phyloP scores from a whole-genome alignment of 2,113 vertebrate genomes.

The Menura novaehollandiae region DNA sequence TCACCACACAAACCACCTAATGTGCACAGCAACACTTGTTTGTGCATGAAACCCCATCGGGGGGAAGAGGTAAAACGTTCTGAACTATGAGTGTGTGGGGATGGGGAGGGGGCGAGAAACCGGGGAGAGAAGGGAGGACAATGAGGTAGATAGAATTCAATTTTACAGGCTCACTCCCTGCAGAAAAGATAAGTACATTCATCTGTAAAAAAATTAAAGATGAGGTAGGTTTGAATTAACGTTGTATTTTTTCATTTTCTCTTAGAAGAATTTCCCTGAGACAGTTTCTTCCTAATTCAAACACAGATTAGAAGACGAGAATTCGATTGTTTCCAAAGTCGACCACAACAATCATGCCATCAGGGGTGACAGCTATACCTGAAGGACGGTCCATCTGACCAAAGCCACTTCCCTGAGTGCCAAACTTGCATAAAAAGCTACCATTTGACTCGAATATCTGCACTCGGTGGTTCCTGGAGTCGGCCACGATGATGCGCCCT shows the following conservation, averaged over 20 bases:
- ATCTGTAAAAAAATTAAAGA: constrained; percentile 88
- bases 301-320: constrained; percentile 85
- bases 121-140: constrained; percentile 52
- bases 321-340: constrained; percentile 99
- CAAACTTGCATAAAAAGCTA: constrained; percentile 99
- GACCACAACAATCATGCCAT: constrained; percentile 95
- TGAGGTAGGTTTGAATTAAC: constrained; percentile 98
- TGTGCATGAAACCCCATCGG: constrained; percentile 53
- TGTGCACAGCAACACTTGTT: constrained; percentile 66
- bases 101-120: background rate
- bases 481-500: constrained; percentile 95
- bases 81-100: constrained; percentile 33
- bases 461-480: constrained; percentile 96
- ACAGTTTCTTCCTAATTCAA: constrained; percentile 76
- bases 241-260: constrained; percentile 79
- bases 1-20: constrained; percentile 55
- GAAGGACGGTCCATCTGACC: constrained; percentile 99
- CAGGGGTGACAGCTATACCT: constrained; percentile 92
- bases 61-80: constrained; percentile 46
- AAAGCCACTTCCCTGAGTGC: constrained; percentile 92
- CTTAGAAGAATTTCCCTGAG: constrained; percentile 97
- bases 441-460: constrained; percentile 98
- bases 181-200: constrained; percentile 91
- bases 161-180: constrained; percentile 94
- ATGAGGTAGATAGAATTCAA: constrained; percentile 85